Evolutionary conservation across 2,888 invertebrate species (phyloP).

Genomic region (Malthinus flaveolus): DNA sequence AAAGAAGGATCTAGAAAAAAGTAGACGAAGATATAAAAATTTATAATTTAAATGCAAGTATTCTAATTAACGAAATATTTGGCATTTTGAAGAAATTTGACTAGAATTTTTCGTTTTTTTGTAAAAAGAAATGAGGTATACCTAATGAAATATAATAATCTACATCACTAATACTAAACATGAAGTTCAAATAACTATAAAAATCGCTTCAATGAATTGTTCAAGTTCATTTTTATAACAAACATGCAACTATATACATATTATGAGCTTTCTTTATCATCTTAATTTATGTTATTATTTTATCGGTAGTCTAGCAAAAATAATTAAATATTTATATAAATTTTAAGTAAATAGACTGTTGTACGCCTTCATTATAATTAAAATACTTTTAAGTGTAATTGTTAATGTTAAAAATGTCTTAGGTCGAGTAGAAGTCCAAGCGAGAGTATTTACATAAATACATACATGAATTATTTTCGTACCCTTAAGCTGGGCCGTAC

Average conservation of each 20-base stretch:
- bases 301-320: conserved; percentile 5
- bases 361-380: background rate
- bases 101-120: conserved; percentile 2
- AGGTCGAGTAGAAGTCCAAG: too few relatives aligned
- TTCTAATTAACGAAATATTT: conserved; percentile 2
- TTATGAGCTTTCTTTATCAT: conserved; percentile 2
- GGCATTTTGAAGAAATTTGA: background rate
- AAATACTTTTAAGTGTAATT: background rate
- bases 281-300: background rate
- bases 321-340: background rate
- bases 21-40: too few relatives aligned
- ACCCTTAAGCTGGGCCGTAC: too few relatives aligned
- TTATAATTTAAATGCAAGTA: too few relatives aligned
- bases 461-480: too few relatives aligned
- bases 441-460: too few relatives aligned
- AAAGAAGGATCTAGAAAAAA: conserved; percentile 1
- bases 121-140: background rate
- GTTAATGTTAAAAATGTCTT: background rate
- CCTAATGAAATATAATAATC: background rate
- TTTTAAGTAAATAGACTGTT: background rate
- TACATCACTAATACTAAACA: background rate
- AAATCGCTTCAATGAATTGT: conserved; percentile 4
- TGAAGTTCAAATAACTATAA: background rate
- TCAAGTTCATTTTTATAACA: conserved; percentile 3
- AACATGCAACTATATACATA: conserved; percentile 5